phyloP scores from a whole-genome alignment of 2,113 vertebrate species.

The Junco hyemalis region DNA sequence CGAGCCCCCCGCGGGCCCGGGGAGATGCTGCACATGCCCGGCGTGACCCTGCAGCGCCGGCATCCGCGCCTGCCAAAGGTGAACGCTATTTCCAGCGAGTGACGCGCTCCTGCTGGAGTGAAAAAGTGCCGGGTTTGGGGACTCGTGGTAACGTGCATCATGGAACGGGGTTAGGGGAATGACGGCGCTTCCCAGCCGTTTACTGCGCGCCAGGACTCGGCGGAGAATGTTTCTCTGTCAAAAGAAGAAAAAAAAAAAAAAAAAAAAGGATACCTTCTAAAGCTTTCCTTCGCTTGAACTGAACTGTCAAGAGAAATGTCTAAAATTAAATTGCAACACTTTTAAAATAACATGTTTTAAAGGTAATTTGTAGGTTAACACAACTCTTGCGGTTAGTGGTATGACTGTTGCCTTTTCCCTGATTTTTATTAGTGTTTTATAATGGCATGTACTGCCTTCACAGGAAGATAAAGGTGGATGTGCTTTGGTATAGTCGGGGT shows the following conservation, averaged over 20 bases:
- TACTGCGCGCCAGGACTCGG: neutral
- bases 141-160: neutral
- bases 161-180: neutral
- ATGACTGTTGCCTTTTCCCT: neutral
- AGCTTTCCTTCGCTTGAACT: neutral
- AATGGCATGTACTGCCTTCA: neutral
- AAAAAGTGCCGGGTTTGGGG: neutral
- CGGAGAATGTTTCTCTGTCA: neutral
- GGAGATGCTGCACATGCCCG: neutral
- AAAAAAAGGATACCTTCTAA: too few species aligned
- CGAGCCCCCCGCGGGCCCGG: neutral
- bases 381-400: neutral
- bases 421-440: neutral
- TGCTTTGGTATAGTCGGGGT: neutral
- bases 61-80: neutral
- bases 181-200: neutral
- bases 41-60: neutral
- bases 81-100: neutral
- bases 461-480: neutral
- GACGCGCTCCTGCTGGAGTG: neutral
- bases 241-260: neutral
- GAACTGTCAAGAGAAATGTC: neutral
- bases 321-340: neutral
- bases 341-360: neutral
- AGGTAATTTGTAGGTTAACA: neutral